Percentiles rank a stretch among this genome's conserved stretches.
These are phyloP conservation scores for Xenopus petersii DNA, from an alignment of 2,797 vertebrate genomes.

Conservation along the genomic window DNA sequence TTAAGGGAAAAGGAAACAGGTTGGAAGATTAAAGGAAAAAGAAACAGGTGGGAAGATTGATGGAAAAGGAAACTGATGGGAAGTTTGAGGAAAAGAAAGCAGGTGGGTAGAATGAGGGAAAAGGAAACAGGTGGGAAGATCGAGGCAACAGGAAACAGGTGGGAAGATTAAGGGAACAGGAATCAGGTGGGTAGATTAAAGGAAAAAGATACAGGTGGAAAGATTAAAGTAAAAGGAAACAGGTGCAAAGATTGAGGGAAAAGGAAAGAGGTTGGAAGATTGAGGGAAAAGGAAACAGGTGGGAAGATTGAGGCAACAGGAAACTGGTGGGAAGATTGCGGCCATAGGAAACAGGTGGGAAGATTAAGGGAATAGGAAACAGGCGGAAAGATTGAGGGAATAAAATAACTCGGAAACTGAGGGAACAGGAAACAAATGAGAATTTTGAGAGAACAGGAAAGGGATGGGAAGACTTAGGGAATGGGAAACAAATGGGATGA, in stretches of 20 bases:
- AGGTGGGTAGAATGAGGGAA: background rate
- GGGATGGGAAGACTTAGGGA: background rate
- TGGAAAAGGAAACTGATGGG: too few relatives aligned
- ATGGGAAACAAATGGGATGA: background rate
- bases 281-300: background rate
- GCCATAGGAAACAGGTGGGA: background rate
- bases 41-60: background rate
- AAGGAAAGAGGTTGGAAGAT: background rate
- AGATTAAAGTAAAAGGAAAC: background rate
- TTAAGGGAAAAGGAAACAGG: too few relatives aligned
- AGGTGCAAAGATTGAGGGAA: background rate
- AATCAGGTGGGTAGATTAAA: background rate
- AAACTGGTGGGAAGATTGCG: too few relatives aligned
- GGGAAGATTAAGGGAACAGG: too few relatives aligned
- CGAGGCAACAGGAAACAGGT: too few relatives aligned
- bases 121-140: background rate
- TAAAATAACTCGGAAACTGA: background rate
- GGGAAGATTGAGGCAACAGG: too few relatives aligned
- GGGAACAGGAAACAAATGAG: background rate
- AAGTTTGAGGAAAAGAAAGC: too few relatives aligned
- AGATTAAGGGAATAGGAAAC: too few relatives aligned
- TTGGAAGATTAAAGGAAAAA: too few relatives aligned
- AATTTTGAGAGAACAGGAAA: too few relatives aligned
- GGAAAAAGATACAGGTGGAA: too few relatives aligned
- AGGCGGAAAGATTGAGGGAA: too few relatives aligned